Conservation (phyloP, 2,113 vertebrate genomes). For the Setophaga kirtlandii region DNA sequence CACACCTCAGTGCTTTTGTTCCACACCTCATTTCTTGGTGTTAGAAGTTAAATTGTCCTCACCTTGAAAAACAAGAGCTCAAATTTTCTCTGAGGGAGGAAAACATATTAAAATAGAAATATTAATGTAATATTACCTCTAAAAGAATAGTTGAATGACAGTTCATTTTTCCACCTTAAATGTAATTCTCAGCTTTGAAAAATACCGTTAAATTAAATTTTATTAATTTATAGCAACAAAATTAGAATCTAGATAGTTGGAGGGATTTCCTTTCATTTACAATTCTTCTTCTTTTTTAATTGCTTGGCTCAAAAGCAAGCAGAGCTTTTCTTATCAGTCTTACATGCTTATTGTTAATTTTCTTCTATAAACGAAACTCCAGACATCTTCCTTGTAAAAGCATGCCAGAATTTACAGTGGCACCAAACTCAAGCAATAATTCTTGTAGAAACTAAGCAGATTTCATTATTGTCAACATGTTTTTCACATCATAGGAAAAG, state of each 20-base stretch:
- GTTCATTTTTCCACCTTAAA: background rate
- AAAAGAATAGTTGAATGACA: background rate
- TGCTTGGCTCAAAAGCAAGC: slow-evolving; percentile 33
- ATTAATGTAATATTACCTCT: background rate
- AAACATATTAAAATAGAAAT: background rate
- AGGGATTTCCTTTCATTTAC: background rate
- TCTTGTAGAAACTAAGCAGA: slow-evolving; percentile 1
- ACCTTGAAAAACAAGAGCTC: background rate
- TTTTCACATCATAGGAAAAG: slow-evolving; percentile 56
- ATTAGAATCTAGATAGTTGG: background rate
- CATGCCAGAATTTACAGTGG: slow-evolving; percentile 47
- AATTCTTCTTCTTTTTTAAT: background rate
- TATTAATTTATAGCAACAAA: background rate
- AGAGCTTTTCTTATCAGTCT: slow-evolving; percentile 43
- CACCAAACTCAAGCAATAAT: slow-evolving; percentile 40
- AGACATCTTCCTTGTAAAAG: slow-evolving; percentile 23
- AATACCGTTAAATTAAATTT: background rate
- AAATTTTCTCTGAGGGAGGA: background rate
- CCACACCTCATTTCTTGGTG: background rate
- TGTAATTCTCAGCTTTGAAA: background rate
- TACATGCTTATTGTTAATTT: slow-evolving; percentile 33
- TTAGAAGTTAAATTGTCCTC: background rate
- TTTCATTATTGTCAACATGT: slow-evolving; percentile 44
- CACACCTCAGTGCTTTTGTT: background rate
- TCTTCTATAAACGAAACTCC: slow-evolving; percentile 44